Percentiles rank a stretch among this genome's conserved stretches.
Conservation (phyloP, 1,140 invertebrate genomes). For the Brachionus angularis region DNA sequence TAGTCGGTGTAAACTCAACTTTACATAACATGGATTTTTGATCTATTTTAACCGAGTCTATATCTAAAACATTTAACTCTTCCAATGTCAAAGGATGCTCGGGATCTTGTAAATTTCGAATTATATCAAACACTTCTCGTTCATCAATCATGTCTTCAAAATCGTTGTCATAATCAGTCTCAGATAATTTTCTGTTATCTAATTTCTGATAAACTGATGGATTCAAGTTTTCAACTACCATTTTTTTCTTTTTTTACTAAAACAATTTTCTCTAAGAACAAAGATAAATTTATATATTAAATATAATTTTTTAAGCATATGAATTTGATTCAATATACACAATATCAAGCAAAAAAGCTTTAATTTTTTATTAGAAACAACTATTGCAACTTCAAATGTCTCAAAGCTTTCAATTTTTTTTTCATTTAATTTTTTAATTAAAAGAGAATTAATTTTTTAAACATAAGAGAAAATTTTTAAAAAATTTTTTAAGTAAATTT, state of each 20-base stretch:
- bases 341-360: too few species aligned
- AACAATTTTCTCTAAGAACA: too few species aligned
- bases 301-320: too few species aligned
- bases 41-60: constrained; percentile 65
- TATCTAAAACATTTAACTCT: constrained; percentile 86
- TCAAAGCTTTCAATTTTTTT: too few species aligned
- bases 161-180: constrained; percentile 30
- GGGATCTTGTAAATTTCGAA: constrained; percentile 91
- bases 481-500: too few species aligned
- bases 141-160: constrained; percentile 19
- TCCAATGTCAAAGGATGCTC: constrained; percentile 95
- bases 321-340: too few species aligned
- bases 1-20: constrained; percentile 84
- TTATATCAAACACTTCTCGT: constrained; percentile 65
- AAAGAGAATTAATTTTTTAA: too few species aligned
- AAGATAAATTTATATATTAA: too few species aligned
- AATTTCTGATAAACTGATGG: constrained; percentile 19
- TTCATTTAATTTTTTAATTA: too few species aligned
- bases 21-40: constrained; percentile 1
- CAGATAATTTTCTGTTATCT: constrained; percentile 11
- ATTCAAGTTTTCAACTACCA: constrained; percentile 39
- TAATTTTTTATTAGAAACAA: too few species aligned
- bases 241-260: constrained; percentile 6
- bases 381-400: too few species aligned
- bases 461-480: too few species aligned